Evolutionary conservation across 2,888 invertebrate species (phyloP), one percentile per base, ranked within the genome.

Genomic region (Aphodius sticticus): DNA sequence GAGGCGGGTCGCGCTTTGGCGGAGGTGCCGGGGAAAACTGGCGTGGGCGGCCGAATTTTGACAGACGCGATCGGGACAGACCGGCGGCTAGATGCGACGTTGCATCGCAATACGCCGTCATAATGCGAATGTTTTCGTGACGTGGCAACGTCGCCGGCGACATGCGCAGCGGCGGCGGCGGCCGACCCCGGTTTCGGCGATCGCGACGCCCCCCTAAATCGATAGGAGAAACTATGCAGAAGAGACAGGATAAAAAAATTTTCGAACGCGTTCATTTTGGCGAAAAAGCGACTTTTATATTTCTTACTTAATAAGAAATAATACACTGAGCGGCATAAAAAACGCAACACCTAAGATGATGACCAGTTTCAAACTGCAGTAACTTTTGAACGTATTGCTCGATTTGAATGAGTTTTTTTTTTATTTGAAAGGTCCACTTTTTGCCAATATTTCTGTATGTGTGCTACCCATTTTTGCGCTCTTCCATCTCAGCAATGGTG

Each of bases 171-270:
- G 72, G 70, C 12, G 53, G 53, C 2, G 53, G 53, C 53, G 53
- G 53, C 53, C 12, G 4, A 53, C 53, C 53, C 53, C 53, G 9
- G 9, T 7, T 12, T 53, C 53, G 53, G 7, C 26, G 82, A 82
- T 79, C 81, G 82, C 82, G 81, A 82, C 84, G 82, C 84, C 53
- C 53, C 53, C 82, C 75, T 81, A 81, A 82, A 84, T 84, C 84
- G 83, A 84, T 84, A 84, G 78, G 53, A 53, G 53, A 12, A 12
- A 53, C 12, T 53, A 12, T 53, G 12, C 53, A 12, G 53, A 53
- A 53, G 7, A 9, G 7, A 53, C 1, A 5, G 53, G 53, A 7
- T 7, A 53, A 53, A 53, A 53, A 38, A 38, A 38, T 38, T 38
- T 38, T 6, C 7, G n/a, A n/a, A n/a, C n/a, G n/a, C n/a, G n/a